A percentile compares a stretch with the other conserved stretches of the same genome.
phyloP scores from a whole-genome alignment of 2,888 invertebrate genomes.

The Acleris laterana region DNA sequence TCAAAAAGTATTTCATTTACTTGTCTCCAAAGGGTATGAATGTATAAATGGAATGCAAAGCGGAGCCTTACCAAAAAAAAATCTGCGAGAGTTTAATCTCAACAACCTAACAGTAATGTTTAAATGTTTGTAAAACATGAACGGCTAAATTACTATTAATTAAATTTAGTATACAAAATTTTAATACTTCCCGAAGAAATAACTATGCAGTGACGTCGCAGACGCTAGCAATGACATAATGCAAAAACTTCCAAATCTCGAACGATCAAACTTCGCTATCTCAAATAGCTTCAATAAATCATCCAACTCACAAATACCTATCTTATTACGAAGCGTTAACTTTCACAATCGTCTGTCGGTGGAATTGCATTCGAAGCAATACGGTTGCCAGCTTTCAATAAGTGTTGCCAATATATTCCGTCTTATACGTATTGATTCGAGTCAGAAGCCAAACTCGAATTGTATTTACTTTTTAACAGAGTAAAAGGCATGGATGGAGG shows the following conservation, averaged over 20 bases:
- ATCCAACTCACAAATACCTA: not conserved
- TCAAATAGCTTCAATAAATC: constrained; percentile 4
- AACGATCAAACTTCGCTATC: constrained; percentile 7
- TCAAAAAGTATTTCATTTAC: too few relatives aligned
- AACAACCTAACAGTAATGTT: too few relatives aligned
- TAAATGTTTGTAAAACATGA: too few relatives aligned
- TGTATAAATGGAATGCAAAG: too few relatives aligned
- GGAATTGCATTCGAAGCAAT: constrained; percentile 10
- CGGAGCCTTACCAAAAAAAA: too few relatives aligned
- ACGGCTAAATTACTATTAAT: too few relatives aligned
- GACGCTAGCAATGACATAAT: not conserved
- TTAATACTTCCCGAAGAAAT: too few relatives aligned
- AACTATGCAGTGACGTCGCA: too few relatives aligned
- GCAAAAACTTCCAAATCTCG: not conserved
- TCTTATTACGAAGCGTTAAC: not conserved
- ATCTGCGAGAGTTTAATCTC: too few relatives aligned
- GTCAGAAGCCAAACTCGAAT: constrained; percentile 6
- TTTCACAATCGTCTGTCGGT: not conserved
- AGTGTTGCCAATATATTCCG: constrained; percentile 10
- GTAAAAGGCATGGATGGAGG: too few relatives aligned
- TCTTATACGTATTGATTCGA: constrained; percentile 10
- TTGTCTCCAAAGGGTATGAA: too few relatives aligned
- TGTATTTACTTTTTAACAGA: not conserved
- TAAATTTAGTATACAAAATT: too few relatives aligned
- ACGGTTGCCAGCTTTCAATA: constrained; percentile 14